Evolutionary conservation across 2,113 vertebrate genomes (phyloP).

Genomic region (Rhinoderma darwinii): DNA sequence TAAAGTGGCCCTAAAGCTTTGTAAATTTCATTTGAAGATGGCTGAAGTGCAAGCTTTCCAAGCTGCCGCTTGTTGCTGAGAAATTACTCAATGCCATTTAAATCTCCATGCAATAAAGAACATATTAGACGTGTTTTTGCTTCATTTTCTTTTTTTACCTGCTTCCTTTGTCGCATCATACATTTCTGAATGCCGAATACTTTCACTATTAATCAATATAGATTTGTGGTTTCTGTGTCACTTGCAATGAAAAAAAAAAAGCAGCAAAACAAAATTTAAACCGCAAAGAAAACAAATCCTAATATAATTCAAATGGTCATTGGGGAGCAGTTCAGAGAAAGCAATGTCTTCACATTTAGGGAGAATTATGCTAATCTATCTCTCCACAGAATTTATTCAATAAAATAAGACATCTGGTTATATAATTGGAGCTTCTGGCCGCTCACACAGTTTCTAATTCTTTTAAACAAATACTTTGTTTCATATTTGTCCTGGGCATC

Average conservation of each 20-base stretch:
- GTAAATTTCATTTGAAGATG: not conserved
- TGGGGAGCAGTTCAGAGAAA: constrained; percentile 32
- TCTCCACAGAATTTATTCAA: constrained; percentile 41
- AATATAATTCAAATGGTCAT: constrained; percentile 45
- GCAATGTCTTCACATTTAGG: constrained; percentile 15
- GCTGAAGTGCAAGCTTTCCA: not conserved
- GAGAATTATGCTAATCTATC: constrained; percentile 41
- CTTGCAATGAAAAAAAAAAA: not conserved
- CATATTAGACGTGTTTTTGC: not conserved
- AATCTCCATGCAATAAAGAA: not conserved
- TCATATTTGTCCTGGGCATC: constrained; percentile 34
- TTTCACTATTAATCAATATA: constrained; percentile 16
- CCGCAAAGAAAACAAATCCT: constrained; percentile 38
- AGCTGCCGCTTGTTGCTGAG: not conserved
- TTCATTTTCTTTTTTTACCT: constrained; percentile 17
- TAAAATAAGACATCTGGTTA: constrained; percentile 53
- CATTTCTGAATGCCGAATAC: not conserved
- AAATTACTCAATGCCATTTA: not conserved
- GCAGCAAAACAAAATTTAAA: not conserved
- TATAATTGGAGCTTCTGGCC: constrained; percentile 43
- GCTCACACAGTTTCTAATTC: constrained; percentile 39
- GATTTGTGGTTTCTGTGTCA: not conserved
- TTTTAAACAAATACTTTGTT: constrained; percentile 51
- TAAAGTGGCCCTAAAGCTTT: no score
- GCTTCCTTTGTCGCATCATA: not conserved